Evolutionary conservation across 2,113 vertebrate genomes (phyloP).

Genomic region (Brienomyrus brachyistius): DNA sequence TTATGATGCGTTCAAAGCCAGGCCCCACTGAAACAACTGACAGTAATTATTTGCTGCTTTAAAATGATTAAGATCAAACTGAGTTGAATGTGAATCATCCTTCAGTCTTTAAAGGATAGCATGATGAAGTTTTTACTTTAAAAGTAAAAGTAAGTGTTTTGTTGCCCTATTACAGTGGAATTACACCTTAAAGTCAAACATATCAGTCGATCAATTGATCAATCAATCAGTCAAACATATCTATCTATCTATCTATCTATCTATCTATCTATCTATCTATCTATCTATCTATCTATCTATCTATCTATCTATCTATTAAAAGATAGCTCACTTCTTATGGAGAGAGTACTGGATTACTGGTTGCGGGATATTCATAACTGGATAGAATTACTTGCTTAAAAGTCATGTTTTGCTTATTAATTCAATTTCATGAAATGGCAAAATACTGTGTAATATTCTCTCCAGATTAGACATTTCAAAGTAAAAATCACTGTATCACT

Average conservation of each 20-base stretch:
- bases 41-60: neutral
- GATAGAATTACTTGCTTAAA: neutral
- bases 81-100: neutral
- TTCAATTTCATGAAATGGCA: neutral
- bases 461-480: neutral
- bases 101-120: neutral
- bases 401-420: neutral
- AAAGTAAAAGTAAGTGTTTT: neutral
- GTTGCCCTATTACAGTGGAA: neutral
- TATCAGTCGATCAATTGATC: neutral
- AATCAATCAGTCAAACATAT: no score
- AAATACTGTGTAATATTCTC: neutral
- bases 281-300: neutral
- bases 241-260: neutral
- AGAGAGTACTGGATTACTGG: neutral
- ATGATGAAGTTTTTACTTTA: neutral
- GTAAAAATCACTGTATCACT: neutral
- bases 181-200: neutral
- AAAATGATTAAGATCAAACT: neutral
- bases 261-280: neutral
- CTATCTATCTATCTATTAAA: neutral
- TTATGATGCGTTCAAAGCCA: neutral
- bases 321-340: neutral
- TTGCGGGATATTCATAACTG: neutral
- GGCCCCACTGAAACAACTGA: neutral